Percentiles rank a stretch among this genome's conserved stretches.
These are phyloP conservation scores for Neosilurus mollespiculum DNA, from an alignment of 2,797 vertebrate genomes.

Conservation along the genomic window DNA sequence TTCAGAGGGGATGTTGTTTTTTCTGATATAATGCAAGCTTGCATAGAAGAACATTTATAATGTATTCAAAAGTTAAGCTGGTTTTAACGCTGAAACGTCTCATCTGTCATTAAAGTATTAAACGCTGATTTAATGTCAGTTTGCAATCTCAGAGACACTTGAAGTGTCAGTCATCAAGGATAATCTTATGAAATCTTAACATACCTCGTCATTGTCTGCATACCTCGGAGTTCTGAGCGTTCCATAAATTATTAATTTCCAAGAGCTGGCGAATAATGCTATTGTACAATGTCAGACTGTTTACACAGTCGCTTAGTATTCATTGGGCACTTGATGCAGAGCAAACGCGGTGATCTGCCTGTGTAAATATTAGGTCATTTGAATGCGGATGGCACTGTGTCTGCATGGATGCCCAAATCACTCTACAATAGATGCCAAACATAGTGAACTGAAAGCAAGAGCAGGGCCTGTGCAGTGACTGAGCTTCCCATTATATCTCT, in stretches of 20 bases:
- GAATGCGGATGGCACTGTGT: slow-evolving; percentile 32
- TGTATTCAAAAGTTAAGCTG: not conserved
- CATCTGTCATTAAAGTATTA: not conserved
- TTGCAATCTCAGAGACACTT: not conserved
- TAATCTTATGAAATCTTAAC: not conserved
- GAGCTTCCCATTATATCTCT: slow-evolving; percentile 7
- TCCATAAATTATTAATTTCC: slow-evolving; percentile 26
- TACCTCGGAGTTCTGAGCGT: not conserved
- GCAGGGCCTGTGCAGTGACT: slow-evolving; percentile 5
- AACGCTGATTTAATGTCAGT: not conserved
- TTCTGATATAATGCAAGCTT: not conserved
- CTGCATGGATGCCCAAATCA: slow-evolving; percentile 29
- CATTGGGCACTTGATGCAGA: slow-evolving; percentile 29
- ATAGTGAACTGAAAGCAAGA: not conserved
- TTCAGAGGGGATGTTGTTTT: not conserved
- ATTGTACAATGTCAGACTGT: slow-evolving; percentile 25
- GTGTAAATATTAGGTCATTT: slow-evolving; percentile 43
- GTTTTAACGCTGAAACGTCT: not conserved
- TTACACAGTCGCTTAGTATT: slow-evolving; percentile 24
- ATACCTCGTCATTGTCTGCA: no score
- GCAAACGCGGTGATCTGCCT: slow-evolving; percentile 16
- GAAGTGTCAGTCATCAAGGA: not conserved
- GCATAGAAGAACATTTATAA: not conserved
- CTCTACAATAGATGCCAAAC: slow-evolving; percentile 25
- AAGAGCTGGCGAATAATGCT: slow-evolving; percentile 6